Conservation (phyloP, 2,113 vertebrate genomes). For the Mesoclemmys tuberculata region DNA sequence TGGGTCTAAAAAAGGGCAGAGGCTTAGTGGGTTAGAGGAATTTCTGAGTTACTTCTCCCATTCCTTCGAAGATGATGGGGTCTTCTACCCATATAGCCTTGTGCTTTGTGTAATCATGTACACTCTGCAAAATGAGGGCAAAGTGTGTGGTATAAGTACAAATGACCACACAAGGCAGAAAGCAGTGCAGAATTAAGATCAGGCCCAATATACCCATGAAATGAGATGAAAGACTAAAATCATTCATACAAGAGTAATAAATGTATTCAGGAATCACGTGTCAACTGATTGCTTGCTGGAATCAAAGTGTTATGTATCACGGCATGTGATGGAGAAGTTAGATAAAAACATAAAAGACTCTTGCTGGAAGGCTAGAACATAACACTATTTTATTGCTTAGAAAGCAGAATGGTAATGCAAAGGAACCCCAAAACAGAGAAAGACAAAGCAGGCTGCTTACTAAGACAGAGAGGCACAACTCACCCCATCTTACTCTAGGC, state of each 20-base stretch:
- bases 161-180: rapidly evolving
- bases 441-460: no score
- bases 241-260: neutral
- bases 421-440: no score
- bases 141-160: neutral
- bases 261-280: neutral
- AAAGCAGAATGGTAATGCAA: no score
- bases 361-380: no score
- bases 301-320: neutral
- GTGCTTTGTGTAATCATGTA: neutral
- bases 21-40: neutral
- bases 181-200: neutral
- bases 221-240: neutral
- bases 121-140: neutral
- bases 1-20: neutral
- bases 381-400: no score
- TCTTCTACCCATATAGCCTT: neutral
- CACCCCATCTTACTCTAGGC: no score
- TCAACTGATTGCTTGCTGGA: neutral
- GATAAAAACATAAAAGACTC: no score
- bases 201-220: neutral
- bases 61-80: neutral
- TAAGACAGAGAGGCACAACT: no score
- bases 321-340: no score
- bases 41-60: neutral